phyloP scores from a whole-genome alignment of 2,797 vertebrate species.

The Coluber constrictor region DNA sequence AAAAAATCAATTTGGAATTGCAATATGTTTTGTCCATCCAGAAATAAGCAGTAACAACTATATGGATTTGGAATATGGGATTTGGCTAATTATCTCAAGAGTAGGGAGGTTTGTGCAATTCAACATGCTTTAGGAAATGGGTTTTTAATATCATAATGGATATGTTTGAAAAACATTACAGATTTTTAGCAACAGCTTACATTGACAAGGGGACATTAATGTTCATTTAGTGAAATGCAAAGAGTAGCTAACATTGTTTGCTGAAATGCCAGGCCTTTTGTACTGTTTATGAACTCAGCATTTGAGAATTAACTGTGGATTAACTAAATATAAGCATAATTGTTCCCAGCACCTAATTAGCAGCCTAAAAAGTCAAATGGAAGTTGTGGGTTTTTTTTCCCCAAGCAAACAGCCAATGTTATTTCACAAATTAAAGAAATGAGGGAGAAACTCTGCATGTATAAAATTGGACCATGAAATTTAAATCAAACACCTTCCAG shows the following conservation, averaged over 20 bases:
- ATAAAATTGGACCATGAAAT: not conserved
- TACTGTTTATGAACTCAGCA: slow-evolving; percentile 20
- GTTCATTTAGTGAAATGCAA: slow-evolving; percentile 43
- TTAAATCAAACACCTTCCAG: not conserved
- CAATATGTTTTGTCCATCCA: not conserved
- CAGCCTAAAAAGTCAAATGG: slow-evolving; percentile 12
- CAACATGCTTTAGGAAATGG: not conserved
- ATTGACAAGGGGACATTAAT: slow-evolving; percentile 24
- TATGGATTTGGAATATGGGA: not conserved
- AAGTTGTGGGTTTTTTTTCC: not conserved
- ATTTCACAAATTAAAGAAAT: slow-evolving; percentile 12
- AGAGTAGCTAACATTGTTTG: slow-evolving; percentile 6
- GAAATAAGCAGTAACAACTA: not conserved
- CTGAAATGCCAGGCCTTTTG: slow-evolving; percentile 13
- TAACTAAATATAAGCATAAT: slow-evolving; percentile 39
- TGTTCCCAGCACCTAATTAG: slow-evolving; percentile 31
- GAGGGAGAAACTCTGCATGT: not conserved
- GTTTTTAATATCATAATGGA: slow-evolving; percentile 18
- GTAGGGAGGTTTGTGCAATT: not conserved
- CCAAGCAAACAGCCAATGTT: not conserved
- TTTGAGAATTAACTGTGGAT: slow-evolving; percentile 17
- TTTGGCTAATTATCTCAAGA: slow-evolving; percentile 12
- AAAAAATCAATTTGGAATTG: not conserved
- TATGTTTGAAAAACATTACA: slow-evolving; percentile 4
- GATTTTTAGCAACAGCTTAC: not conserved